A percentile compares a stretch with the other conserved stretches of the same genome.
phyloP scores from a whole-genome alignment of 2,113 vertebrate species.

The cat (Felis catus) region F.catus_Fca126_mat1.0 CM031426.1:20855501-20856000 shows the following conservation, averaged over 20 bases:
- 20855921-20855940: slow-evolving; percentile 46
- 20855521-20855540: background rate
- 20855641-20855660: background rate
- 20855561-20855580: background rate
- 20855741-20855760: background rate
- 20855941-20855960: slow-evolving; percentile 59
- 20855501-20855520: background rate
- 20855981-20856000: slow-evolving; percentile 66
- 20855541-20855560: accelerated
- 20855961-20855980: slow-evolving; percentile 50
- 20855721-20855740: background rate
- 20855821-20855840: slow-evolving; percentile 76
- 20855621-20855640: slow-evolving; percentile 42
- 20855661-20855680: background rate
- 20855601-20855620: slow-evolving; percentile 53
- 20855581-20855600: background rate
- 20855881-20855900: background rate
- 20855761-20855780: slow-evolving; percentile 63
- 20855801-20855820: slow-evolving; percentile 57
- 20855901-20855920: background rate
- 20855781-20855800: slow-evolving; percentile 67
- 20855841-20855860: background rate
- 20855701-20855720: too few relatives aligned
- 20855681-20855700: too few relatives aligned
- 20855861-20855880: slow-evolving; percentile 48